phyloP scores from a whole-genome alignment of 2,888 invertebrate genomes.

The Cryptocephalus primarius region DNA sequence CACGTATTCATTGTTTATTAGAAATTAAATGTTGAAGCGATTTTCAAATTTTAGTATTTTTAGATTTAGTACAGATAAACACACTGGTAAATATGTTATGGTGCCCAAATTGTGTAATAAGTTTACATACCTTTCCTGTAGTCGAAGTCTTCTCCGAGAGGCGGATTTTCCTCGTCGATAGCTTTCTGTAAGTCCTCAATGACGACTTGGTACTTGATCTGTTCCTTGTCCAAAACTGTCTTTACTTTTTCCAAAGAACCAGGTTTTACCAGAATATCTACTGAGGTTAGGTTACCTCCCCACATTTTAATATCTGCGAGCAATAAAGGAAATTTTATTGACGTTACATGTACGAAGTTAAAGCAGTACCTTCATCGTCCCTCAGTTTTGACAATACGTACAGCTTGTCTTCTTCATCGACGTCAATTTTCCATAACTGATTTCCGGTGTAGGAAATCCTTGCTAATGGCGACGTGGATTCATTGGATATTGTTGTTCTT shows the following conservation, averaged over 20 bases:
- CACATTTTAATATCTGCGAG: slow-evolving; percentile 50
- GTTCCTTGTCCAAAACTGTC: slow-evolving; percentile 48
- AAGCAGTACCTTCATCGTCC: slow-evolving; percentile 43
- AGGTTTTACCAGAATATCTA: slow-evolving; percentile 64
- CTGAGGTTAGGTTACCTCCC: slow-evolving; percentile 49
- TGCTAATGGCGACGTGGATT: slow-evolving; percentile 8
- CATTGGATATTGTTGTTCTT: not conserved
- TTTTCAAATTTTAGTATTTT: no score
- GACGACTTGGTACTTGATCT: slow-evolving; percentile 56
- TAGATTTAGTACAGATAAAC: no score
- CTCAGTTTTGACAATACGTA: slow-evolving; percentile 43
- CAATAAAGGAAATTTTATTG: slow-evolving; percentile 7
- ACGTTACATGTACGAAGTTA: no score
- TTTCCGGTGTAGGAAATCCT: slow-evolving; percentile 60
- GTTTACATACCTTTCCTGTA: slow-evolving; percentile 21
- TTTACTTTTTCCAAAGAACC: slow-evolving; percentile 53
- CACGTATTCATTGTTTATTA: no score
- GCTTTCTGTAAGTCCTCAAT: slow-evolving; percentile 69
- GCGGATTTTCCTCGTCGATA: slow-evolving; percentile 72
- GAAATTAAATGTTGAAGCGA: no score
- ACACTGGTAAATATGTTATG: no score
- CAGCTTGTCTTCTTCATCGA: slow-evolving; percentile 42
- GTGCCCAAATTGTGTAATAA: no score
- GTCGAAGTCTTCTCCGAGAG: slow-evolving; percentile 59
- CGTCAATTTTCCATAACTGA: slow-evolving; percentile 62